These are phyloP conservation scores for Coenonympha arcania DNA, from an alignment of 2,888 invertebrate genomes.

Conservation along the genomic window DNA sequence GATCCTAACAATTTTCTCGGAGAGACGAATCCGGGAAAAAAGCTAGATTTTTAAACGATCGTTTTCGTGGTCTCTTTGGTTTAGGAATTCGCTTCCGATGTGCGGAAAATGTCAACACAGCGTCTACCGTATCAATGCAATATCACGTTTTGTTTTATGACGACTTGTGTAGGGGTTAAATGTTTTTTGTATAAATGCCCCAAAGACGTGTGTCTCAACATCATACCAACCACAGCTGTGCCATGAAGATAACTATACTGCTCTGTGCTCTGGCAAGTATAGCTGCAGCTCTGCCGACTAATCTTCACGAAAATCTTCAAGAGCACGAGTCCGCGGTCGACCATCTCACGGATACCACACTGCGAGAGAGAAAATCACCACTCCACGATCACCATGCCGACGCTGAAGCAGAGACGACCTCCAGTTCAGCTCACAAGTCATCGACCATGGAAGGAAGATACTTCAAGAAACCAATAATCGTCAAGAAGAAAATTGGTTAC, in stretches of 20 bases:
- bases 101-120: constrained; percentile 42
- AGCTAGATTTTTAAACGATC: background rate
- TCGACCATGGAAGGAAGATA: constrained; percentile 36
- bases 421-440: constrained; percentile 18
- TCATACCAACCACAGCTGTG: constrained; percentile 46
- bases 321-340: constrained; percentile 27
- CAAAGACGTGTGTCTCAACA: constrained; percentile 33
- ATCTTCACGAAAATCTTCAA: constrained; percentile 35
- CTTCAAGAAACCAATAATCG: constrained; percentile 49
- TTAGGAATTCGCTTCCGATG: constrained; percentile 15
- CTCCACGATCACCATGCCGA: constrained; percentile 28
- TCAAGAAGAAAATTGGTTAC: constrained; percentile 54
- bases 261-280: constrained; percentile 48
- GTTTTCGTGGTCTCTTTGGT: background rate
- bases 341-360: constrained; percentile 30
- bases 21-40: background rate
- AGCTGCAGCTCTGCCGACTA: constrained; percentile 50
- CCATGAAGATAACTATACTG: constrained; percentile 60
- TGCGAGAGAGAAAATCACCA: constrained; percentile 46
- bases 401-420: constrained; percentile 5
- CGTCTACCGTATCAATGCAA: constrained; percentile 31
- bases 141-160: constrained; percentile 50
- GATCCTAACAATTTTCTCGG: too few species aligned
- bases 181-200: constrained; percentile 53
- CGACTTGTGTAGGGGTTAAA: constrained; percentile 26